A percentile compares a stretch with the other conserved stretches of the same genome.
These are phyloP conservation scores for Pseudorhiza aurosa DNA, from an alignment of 30 jellyfish, hydroid and myxozoan genomes.

Conservation along the genomic window DNA sequence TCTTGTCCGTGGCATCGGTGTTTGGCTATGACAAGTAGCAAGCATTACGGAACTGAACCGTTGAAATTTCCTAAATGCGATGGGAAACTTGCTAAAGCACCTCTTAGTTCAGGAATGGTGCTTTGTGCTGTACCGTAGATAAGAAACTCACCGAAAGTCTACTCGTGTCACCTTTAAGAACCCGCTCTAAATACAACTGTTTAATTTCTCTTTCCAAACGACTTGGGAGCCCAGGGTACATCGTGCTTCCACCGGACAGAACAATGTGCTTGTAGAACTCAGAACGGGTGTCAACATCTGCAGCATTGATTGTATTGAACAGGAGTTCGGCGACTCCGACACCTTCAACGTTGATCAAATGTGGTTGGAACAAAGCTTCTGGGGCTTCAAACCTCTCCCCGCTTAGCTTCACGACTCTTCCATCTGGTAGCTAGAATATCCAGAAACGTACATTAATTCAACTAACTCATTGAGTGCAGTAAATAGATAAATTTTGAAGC, in stretches of 20 bases:
- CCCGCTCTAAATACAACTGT: constrained; percentile 95
- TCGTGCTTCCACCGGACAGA: constrained; percentile 97
- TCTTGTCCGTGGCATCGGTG: no score
- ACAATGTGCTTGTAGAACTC: constrained; percentile 97
- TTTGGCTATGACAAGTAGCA: no score
- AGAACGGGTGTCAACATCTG: constrained; percentile 97
- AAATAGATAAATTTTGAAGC: no score
- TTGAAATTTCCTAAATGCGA: no score
- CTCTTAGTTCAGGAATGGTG: no score
- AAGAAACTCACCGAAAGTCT: constrained; percentile 78
- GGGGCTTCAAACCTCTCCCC: constrained; percentile 99
- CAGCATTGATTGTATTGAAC: constrained; percentile 99
- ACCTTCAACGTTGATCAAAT: constrained; percentile 91
- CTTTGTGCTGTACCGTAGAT: no score
- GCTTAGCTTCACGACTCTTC: constrained; percentile 96
- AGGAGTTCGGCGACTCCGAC: constrained; percentile 98
- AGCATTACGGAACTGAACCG: no score
- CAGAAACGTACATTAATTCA: no score
- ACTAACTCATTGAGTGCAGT: no score
- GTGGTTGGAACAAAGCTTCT: constrained; percentile 98
- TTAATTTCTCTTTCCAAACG: constrained; percentile 97
- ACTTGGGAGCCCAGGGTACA: constrained; percentile 99
- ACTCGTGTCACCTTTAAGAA: constrained; percentile 90
- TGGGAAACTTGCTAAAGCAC: no score
- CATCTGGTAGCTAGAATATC: constrained; percentile 91